phyloP scores from a whole-genome alignment of 1,140 invertebrate genomes.

The Philopotamus ludificatus region DNA sequence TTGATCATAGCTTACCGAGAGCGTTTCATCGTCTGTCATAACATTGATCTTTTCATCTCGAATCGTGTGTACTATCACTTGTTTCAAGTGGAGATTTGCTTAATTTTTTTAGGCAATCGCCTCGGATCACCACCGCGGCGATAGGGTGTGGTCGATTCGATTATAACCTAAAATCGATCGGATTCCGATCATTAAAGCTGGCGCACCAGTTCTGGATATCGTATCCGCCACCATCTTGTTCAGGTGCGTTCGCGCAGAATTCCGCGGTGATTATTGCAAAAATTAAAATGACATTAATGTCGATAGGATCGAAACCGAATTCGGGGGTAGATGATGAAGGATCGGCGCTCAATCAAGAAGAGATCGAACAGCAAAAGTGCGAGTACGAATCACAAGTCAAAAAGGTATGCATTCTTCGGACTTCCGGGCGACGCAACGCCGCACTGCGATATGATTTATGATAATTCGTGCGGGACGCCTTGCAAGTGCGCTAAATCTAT shows the following conservation, averaged over 20 bases:
- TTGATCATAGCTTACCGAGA: background rate
- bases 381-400: conserved; percentile 34
- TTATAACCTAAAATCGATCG: background rate
- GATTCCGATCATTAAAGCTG: conserved; percentile 47
- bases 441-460: too few relatives aligned
- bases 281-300: background rate
- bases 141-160: background rate
- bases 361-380: conserved; percentile 36
- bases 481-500: background rate
- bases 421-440: too few relatives aligned
- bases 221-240: conserved; percentile 61
- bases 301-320: conserved; percentile 27
- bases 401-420: conserved; percentile 32
- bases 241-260: conserved; percentile 45
- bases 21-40: background rate
- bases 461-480: too few relatives aligned
- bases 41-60: background rate
- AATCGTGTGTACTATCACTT: background rate
- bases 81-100: background rate
- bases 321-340: conserved; percentile 29
- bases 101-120: background rate
- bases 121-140: background rate
- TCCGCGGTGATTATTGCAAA: background rate
- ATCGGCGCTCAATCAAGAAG: conserved; percentile 29
- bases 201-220: conserved; percentile 65